Conservation (phyloP, 2,797 vertebrate genomes). For the Scolopax rusticola region DNA sequence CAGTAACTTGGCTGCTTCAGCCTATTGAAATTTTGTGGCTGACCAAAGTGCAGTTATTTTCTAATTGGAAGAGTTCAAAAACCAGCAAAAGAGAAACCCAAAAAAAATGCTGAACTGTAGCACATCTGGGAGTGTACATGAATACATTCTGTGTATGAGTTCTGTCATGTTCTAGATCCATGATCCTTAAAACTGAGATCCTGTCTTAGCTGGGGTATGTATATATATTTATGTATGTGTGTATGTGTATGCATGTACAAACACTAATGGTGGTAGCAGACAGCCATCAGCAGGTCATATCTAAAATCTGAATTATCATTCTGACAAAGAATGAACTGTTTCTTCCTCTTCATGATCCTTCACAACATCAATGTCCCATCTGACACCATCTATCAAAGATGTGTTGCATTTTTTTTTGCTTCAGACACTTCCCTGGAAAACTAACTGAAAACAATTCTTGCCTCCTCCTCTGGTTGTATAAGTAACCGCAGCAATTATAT, state of each 20-base stretch:
- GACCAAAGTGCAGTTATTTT: conserved; percentile 51
- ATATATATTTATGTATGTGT: fast-evolving
- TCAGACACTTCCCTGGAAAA: neutral
- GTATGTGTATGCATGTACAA: neutral
- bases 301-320: neutral
- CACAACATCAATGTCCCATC: neutral
- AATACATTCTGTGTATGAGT: neutral
- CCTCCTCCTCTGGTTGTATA: neutral
- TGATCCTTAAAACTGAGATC: neutral
- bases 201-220: neutral
- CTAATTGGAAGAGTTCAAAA: conserved; percentile 43
- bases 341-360: neutral
- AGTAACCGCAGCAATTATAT: neutral
- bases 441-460: neutral
- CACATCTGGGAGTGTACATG: neutral
- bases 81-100: neutral
- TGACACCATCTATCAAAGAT: neutral
- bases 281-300: neutral
- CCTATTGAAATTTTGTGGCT: conserved; percentile 57
- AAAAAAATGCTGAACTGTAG: fast-evolving
- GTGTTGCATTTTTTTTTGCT: neutral
- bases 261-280: neutral
- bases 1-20: conserved; percentile 5
- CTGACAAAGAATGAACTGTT: neutral
- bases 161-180: neutral